A percentile compares a stretch with the other conserved stretches of the same genome.
These are phyloP conservation scores for Branchellion lobata DNA, from an alignment of 2,888 invertebrate species.

Conservation along the genomic window DNA sequence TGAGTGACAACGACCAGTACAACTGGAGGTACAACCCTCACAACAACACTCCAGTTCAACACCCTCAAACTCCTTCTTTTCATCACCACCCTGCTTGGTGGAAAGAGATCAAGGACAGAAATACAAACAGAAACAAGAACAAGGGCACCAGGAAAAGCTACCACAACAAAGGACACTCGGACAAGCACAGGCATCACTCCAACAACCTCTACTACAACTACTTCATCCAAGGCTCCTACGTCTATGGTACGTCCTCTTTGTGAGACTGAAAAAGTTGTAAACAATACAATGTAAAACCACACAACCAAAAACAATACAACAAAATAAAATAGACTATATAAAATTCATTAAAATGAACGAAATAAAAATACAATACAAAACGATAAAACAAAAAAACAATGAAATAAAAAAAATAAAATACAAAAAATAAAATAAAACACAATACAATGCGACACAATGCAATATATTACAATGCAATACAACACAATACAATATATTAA, in stretches of 20 bases:
- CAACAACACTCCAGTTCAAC: neutral
- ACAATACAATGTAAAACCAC: too few species aligned
- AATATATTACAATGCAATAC: too few species aligned
- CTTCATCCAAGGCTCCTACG: neutral
- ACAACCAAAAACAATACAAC: too few species aligned
- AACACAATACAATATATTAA: too few species aligned
- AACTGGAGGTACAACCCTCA: neutral
- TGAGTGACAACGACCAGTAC: neutral
- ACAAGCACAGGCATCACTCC: neutral
- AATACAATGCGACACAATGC: too few species aligned
- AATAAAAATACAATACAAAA: too few species aligned
- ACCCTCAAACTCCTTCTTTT: too few species aligned
- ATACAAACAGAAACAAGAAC: neutral
- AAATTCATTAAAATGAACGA: too few species aligned
- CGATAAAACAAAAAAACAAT: too few species aligned
- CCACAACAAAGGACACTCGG: neutral
- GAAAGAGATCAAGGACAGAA: neutral
- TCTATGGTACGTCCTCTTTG: neutral
- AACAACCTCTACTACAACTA: constrained; percentile 1
- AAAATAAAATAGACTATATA: too few species aligned
- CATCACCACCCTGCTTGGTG: neutral
- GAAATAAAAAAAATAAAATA: too few species aligned
- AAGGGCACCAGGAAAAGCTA: neutral
- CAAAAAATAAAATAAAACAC: too few species aligned
- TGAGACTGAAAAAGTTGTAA: neutral